phyloP scores from a whole-genome alignment of 2,113 vertebrate genomes.

The Paradoxurus hermaphroditus region DNA sequence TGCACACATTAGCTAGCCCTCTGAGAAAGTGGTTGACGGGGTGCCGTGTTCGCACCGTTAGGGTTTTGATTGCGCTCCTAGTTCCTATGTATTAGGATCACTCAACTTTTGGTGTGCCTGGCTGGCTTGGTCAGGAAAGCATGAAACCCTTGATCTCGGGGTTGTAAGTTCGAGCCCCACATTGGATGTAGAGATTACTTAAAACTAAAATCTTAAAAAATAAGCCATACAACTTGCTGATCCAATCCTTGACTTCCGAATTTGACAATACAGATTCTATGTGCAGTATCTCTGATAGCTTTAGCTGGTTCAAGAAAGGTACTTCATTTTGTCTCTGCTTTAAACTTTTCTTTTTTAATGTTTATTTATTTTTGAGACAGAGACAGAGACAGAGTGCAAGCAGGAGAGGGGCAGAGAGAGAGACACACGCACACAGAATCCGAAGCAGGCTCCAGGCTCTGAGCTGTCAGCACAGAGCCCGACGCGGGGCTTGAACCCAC shows the following conservation, averaged over 20 bases:
- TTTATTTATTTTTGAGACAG: no score
- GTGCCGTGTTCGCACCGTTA: background rate
- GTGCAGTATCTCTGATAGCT: background rate
- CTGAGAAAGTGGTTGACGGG: background rate
- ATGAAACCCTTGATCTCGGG: background rate
- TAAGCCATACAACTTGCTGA: background rate
- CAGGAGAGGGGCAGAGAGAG: no score
- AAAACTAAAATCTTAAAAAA: background rate
- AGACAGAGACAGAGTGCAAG: no score
- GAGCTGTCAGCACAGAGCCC: no score
- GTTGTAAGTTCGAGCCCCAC: background rate
- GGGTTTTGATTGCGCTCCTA: background rate
- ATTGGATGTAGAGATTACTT: background rate
- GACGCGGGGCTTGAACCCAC: no score
- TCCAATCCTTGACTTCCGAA: background rate
- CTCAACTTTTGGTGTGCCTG: background rate
- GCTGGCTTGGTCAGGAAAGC: background rate
- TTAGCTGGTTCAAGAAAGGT: background rate
- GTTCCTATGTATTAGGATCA: background rate
- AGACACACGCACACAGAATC: no score
- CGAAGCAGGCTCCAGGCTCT: no score
- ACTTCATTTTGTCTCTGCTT: background rate
- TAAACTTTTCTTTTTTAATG: no score
- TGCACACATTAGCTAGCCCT: background rate
- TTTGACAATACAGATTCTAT: background rate